These are phyloP conservation scores for Empis stercorea DNA, from an alignment of 2,888 invertebrate species.

Conservation along the genomic window DNA sequence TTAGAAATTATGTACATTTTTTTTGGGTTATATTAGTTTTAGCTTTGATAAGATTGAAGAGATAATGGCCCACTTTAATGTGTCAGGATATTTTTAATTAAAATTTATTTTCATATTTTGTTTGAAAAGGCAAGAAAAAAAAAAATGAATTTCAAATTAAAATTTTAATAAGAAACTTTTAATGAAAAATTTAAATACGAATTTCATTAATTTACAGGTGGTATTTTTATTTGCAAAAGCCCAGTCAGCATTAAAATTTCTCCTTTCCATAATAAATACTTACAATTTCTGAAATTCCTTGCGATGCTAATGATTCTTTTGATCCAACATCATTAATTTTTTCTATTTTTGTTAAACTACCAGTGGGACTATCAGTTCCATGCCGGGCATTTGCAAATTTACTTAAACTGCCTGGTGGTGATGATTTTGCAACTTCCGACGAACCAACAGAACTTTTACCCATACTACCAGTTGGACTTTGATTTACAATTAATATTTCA, in stretches of 20 bases:
- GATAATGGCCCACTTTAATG: too few relatives aligned
- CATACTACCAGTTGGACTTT: slow-evolving; percentile 31
- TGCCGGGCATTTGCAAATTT: slow-evolving; percentile 18
- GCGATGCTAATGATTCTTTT: slow-evolving; percentile 35
- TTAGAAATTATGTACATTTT: too few relatives aligned
- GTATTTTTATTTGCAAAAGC: too few relatives aligned
- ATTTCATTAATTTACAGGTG: too few relatives aligned
- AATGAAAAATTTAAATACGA: neutral
- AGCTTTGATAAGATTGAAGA: too few relatives aligned
- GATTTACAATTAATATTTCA: slow-evolving; percentile 13
- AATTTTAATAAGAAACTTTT: neutral
- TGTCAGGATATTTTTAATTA: too few relatives aligned
- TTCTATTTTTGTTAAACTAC: slow-evolving; percentile 22
- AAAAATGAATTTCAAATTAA: neutral
- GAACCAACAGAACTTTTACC: slow-evolving; percentile 22
- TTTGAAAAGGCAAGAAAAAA: too few relatives aligned
- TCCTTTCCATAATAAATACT: slow-evolving; percentile 8
- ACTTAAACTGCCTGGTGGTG: slow-evolving; percentile 34
- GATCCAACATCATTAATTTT: slow-evolving; percentile 27
- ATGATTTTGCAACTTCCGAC: slow-evolving; percentile 21
- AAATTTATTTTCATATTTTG: too few relatives aligned
- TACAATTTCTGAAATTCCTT: slow-evolving; percentile 34
- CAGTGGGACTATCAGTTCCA: slow-evolving; percentile 20
- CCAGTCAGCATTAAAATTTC: too few relatives aligned
- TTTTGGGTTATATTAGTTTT: too few relatives aligned